phyloP scores from a whole-genome alignment of 2,888 invertebrate genomes.

The Rhingia campestris region DNA sequence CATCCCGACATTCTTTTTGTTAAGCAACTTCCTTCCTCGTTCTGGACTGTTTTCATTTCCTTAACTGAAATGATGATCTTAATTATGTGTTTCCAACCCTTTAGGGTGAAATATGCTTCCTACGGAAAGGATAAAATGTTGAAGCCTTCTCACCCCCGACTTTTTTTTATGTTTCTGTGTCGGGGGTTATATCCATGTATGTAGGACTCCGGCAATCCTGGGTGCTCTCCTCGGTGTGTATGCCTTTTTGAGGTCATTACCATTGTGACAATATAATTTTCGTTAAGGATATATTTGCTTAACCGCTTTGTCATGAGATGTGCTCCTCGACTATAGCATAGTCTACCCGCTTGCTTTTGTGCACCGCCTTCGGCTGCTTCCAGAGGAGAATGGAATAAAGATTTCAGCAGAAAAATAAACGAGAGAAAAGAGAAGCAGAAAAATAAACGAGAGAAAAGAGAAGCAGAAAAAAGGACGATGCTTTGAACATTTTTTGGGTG shows the following conservation, averaged over 20 bases:
- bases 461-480: slow-evolving; percentile 18
- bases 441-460: slow-evolving; percentile 15
- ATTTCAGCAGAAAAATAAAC: slow-evolving; percentile 37
- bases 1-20: slow-evolving; percentile 53
- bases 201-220: neutral
- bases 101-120: slow-evolving; percentile 68
- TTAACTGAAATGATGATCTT: slow-evolving; percentile 73
- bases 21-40: slow-evolving; percentile 62
- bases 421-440: slow-evolving; percentile 3
- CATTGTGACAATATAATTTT: slow-evolving; percentile 73
- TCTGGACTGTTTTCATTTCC: slow-evolving; percentile 65
- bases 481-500: slow-evolving; percentile 26
- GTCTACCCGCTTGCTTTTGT: slow-evolving; percentile 2
- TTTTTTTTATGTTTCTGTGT: slow-evolving; percentile 5
- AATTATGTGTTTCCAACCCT: slow-evolving; percentile 73
- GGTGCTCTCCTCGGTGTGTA: slow-evolving; percentile 1
- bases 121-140: slow-evolving; percentile 68
- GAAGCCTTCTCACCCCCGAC: slow-evolving; percentile 34
- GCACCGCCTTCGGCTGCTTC: slow-evolving; percentile 28
- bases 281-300: slow-evolving; percentile 59
- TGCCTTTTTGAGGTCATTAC: slow-evolving; percentile 69
- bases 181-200: neutral
- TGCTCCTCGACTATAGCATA: neutral
- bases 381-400: slow-evolving; percentile 49
- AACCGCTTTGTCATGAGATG: slow-evolving; percentile 52